Conservation (phyloP, 1,140 invertebrate species). For the Drosophila athabasca region DNA sequence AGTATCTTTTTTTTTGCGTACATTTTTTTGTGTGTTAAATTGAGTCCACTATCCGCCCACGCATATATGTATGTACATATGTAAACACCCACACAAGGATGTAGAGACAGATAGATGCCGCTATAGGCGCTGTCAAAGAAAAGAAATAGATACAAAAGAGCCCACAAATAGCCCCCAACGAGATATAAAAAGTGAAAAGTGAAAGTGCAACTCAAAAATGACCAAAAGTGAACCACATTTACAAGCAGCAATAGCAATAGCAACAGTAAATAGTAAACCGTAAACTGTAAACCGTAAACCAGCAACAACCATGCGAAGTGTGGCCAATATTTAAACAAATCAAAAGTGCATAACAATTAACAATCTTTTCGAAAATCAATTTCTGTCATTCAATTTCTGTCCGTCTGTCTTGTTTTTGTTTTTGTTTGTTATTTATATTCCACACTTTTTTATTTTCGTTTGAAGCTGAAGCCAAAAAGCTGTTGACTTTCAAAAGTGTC, state of each 20-base stretch:
- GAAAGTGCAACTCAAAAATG: conserved; percentile 69
- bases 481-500: conserved; percentile 75
- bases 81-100: too few relatives aligned
- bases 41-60: neutral
- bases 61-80: conserved; percentile 9
- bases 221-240: conserved; percentile 42
- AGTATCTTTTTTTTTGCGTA: conserved; percentile 10
- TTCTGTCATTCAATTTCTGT: conserved; percentile 24
- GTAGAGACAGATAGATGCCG: too few relatives aligned
- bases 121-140: conserved; percentile 5
- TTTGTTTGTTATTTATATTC: conserved; percentile 26
- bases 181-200: conserved; percentile 70
- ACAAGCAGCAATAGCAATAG: conserved; percentile 26
- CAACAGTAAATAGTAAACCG: neutral
- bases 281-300: too few relatives aligned
- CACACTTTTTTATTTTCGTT: conserved; percentile 28
- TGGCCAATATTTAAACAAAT: conserved; percentile 26
- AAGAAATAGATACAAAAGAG: conserved; percentile 33
- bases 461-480: conserved; percentile 47
- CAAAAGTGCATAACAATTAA: conserved; percentile 46
- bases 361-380: conserved; percentile 33
- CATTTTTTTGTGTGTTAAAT: neutral
- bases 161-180: conserved; percentile 27
- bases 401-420: conserved; percentile 27
- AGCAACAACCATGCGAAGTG: conserved; percentile 16